Conservation (phyloP, 2,113 vertebrate species). For the Dolichotis patagonum region DNA sequence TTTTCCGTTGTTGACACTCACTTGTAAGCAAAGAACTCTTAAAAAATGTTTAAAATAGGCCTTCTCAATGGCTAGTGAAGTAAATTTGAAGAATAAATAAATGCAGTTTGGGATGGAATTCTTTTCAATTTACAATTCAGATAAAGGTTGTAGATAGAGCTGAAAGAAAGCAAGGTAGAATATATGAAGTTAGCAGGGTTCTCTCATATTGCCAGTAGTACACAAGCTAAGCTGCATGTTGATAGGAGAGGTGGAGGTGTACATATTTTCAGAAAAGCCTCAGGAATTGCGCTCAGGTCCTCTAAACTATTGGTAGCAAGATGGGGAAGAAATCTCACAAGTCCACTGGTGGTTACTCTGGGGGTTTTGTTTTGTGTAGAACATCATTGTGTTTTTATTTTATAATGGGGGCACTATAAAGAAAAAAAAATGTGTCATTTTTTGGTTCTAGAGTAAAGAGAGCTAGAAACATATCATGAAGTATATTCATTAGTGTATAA, state of each 20-base stretch:
- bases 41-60: background rate
- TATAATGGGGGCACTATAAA: background rate
- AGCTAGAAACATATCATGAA: background rate
- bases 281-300: slow-evolving; percentile 23
- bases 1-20: background rate
- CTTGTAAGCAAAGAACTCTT: background rate
- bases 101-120: background rate
- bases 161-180: background rate
- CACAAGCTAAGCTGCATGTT: background rate
- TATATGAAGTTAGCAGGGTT: background rate
- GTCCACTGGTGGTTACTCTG: background rate
- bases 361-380: background rate
- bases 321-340: background rate
- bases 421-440: slow-evolving; percentile 27
- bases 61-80: background rate
- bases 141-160: background rate
- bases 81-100: slow-evolving; percentile 27
- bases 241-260: background rate
- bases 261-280: background rate
- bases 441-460: background rate
- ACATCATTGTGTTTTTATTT: background rate
- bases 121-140: background rate
- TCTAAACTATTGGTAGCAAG: slow-evolving; percentile 22
- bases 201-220: accelerated
- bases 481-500: background rate